Percentiles rank a stretch among this genome's conserved stretches.
Conservation (phyloP, 1,140 invertebrate genomes). For the Aradophagus sp. region DNA sequence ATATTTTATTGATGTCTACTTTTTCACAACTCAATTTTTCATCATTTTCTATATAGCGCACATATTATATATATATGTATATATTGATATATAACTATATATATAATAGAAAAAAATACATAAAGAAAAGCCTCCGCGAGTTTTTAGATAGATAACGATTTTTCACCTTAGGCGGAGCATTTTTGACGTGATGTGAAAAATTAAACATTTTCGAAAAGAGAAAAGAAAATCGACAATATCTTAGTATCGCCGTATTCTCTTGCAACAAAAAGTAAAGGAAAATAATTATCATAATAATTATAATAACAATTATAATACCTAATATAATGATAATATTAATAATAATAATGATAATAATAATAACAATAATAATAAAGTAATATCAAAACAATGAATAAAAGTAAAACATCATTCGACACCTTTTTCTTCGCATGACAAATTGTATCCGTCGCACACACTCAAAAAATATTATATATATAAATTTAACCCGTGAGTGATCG, state of each 20-base stretch:
- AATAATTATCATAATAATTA: conserved; percentile 3
- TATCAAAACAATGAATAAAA: conserved; percentile 11
- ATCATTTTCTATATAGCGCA: conserved; percentile 51
- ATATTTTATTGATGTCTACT: conserved; percentile 49
- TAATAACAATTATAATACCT: conserved; percentile 12
- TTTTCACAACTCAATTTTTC: conserved; percentile 48
- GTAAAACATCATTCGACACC: conserved; percentile 40
- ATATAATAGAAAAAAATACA: conserved; percentile 1
- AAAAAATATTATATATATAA: conserved; percentile 53
- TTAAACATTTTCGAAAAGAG: conserved; percentile 32
- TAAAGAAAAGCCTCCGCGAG: conserved; percentile 28
- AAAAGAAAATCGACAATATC: conserved; percentile 41
- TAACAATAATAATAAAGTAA: conserved; percentile 3
- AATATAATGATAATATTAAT: too few species aligned
- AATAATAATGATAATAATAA: conserved; percentile 16
- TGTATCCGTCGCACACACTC: conserved; percentile 51
- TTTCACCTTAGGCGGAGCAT: conserved; percentile 31
- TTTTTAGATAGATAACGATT: conserved; percentile 45
- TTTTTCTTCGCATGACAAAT: conserved; percentile 47
- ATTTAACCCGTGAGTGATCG: conserved; percentile 46
- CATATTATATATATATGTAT: not conserved
- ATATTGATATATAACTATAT: too few species aligned
- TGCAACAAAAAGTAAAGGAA: conserved; percentile 27
- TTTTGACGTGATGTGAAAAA: conserved; percentile 35
- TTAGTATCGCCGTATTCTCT: conserved; percentile 44